Evolutionary conservation across 2,113 vertebrate genomes (phyloP), one percentile per base, ranked within the genome.

Genomic region (Ardeotis arabs): DNA sequence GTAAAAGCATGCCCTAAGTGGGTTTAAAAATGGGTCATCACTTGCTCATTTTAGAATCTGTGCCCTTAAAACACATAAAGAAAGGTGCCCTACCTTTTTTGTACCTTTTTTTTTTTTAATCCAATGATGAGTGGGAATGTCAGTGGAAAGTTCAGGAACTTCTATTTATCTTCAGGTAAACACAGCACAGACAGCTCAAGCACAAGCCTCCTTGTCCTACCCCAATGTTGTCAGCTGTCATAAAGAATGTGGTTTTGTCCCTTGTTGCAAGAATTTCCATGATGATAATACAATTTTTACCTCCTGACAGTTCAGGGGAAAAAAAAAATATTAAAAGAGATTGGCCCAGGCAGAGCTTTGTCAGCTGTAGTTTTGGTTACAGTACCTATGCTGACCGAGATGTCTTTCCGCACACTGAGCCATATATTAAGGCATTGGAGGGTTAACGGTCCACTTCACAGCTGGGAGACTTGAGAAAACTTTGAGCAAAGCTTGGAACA

Each of bases 1-100:
- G 69, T 79, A 89, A 89, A 91, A 93, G 78, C 66, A 64, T 89
- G 53, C 74, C 84, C 62, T 90, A 80, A 93, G 76, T 93, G 90
- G 84, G 64, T 97, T 96, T 95, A 89, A 96, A 96, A 97, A 84
- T 62, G 77, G 96, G 87, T 93, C 90, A 95, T 74, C 90, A 55
- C 37, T 83, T 80, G 50, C 47, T 85, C 52, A 45, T 81, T 95
- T 93, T 95, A 89, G 90, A 87, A 75, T 37, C 58, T 37, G 41
- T 89, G 90, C 64, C 66, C 66, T 92, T 90, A 92, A 66, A 92
- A 76, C 23, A 28, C 31, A 33, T 27, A 47, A 94, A n/a, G 62
- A 91, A 90, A 93, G 69, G 35, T 87, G 77, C 25, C 58, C 89
- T 93, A 94, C 35, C 66, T 84, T 75, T 96, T 79, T 27, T 27